These are phyloP conservation scores for Pelobates fuscus DNA, from an alignment of 2,113 vertebrate genomes.

Conservation along the genomic window DNA sequence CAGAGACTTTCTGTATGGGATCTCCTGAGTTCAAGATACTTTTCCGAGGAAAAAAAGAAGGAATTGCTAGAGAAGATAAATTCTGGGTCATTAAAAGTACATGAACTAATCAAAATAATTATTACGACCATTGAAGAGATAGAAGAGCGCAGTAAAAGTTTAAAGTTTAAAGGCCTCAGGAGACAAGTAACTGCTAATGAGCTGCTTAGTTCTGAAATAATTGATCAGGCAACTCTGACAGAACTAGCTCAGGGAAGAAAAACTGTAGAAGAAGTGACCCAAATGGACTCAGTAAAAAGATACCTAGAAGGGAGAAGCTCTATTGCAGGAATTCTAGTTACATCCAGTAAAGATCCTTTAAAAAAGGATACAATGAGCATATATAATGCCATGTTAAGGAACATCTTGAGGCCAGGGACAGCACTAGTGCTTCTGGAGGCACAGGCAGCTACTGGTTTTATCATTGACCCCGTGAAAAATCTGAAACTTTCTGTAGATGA, in stretches of 20 bases:
- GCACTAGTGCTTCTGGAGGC: slow-evolving; percentile 65
- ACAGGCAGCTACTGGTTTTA: slow-evolving; percentile 61
- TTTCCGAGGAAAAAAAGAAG: slow-evolving; percentile 55
- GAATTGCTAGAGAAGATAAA: slow-evolving; percentile 65
- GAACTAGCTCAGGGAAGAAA: slow-evolving; percentile 58
- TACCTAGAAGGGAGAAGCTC: slow-evolving; percentile 71
- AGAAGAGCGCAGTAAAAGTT: slow-evolving; percentile 62
- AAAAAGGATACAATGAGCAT: slow-evolving; percentile 71
- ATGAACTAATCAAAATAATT: slow-evolving; percentile 59
- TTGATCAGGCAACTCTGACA: slow-evolving; percentile 62
- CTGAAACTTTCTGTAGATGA: slow-evolving; percentile 53
- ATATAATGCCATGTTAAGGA: slow-evolving; percentile 68
- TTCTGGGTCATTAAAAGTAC: slow-evolving; percentile 61
- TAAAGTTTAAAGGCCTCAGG: slow-evolving; percentile 80
- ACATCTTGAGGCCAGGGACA: slow-evolving; percentile 56
- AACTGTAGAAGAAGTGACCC: slow-evolving; percentile 56
- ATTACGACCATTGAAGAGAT: slow-evolving; percentile 57
- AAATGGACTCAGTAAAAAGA: slow-evolving; percentile 64
- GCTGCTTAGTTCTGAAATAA: slow-evolving; percentile 66
- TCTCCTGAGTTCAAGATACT: slow-evolving; percentile 37
- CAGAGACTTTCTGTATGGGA: slow-evolving; percentile 37
- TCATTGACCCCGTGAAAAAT: slow-evolving; percentile 52
- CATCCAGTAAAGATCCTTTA: slow-evolving; percentile 72
- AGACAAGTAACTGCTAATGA: slow-evolving; percentile 65
- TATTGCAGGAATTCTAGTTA: slow-evolving; percentile 81